Evolutionary conservation across 2,888 invertebrate species (phyloP).

Genomic region (Protophormia terraenovae): DNA sequence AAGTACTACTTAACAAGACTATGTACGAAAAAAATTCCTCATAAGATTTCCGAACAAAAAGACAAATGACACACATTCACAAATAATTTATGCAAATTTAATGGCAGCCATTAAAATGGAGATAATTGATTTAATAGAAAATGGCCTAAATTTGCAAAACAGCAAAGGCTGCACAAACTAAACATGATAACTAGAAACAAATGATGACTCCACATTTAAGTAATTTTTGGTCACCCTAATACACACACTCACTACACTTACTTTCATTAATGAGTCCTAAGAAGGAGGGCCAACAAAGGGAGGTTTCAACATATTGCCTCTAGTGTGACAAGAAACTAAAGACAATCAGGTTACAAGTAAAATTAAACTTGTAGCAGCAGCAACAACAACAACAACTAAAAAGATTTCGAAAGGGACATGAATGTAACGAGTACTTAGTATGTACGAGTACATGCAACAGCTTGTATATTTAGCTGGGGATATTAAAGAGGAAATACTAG

Average conservation of each 20-base stretch:
- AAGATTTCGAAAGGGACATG: background rate
- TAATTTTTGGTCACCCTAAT: background rate
- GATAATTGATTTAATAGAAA: conserved; percentile 57
- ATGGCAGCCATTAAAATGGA: conserved; percentile 44
- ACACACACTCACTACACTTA: background rate
- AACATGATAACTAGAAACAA: background rate
- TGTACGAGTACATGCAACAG: background rate
- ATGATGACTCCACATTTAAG: background rate
- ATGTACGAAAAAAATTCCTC: background rate
- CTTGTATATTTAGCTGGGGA: background rate
- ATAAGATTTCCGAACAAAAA: background rate
- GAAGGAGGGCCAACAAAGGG: background rate
- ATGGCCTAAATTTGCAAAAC: conserved; percentile 31
- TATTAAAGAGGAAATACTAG: background rate
- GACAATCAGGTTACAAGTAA: background rate
- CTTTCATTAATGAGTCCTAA: background rate
- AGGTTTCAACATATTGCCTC: background rate
- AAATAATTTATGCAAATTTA: conserved; percentile 48
- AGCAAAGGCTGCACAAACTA: background rate
- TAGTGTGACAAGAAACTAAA: background rate
- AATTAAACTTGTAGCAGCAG: conserved; percentile 21
- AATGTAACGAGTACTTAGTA: background rate
- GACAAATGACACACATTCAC: background rate
- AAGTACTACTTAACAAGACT: no score
- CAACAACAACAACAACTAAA: background rate